Base-by-base conservation (phyloP, 2,113 vertebrate species). In the Scolopax mira region DNA sequence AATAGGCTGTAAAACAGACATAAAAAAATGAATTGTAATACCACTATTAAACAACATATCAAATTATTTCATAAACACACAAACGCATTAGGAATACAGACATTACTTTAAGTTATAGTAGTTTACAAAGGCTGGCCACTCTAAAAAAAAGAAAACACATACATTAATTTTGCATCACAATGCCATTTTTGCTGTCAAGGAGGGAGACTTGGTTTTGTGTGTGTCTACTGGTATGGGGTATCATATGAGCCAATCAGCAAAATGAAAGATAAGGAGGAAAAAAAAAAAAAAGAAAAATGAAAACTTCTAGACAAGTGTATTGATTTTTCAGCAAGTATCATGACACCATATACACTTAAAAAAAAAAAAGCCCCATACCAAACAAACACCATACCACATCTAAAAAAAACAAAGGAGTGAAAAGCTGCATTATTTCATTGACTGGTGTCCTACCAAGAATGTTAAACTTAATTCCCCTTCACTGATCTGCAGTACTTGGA, bases 1-100 rank as follows among this genome's bases (percentile, higher is more conserved):
- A 97, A 99, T 37, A 83, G 99, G 98, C 99, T 99, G 93, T 28
- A 94, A 97, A 92, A 96, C 19, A 93, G 79, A 96, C 30, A 96
- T 48, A 64, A 66, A 88, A 62, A 62, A 69, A 85, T 61, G 2
- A 72, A 93, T 30, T 55, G 24, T 41, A 85, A 83, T 65, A 94
- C 28, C 49, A 37, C 18, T 69, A 66, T 10, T 46, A 79, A 77
- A 74, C 25, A 88, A 1, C 1, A 8, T 18, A 85, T 30, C 75
- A 58, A 39, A 12, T 52, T 80, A 21, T 35, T 91, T 84, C 65
- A 24, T 64, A 83, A 85, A 69, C 48, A 65, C 3, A 35, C 9
- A 51, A 73, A 49, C 24, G n/a, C 4, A 71, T 70, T 31, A 75
- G 52, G 35, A 91, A 75, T 23, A 42, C 10, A 89, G 21, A 72